A percentile compares a stretch with the other conserved stretches of the same genome.
phyloP scores from a whole-genome alignment of 53 echinoderm and acorn worm genomes.

The Echinometra lucunter region DNA sequence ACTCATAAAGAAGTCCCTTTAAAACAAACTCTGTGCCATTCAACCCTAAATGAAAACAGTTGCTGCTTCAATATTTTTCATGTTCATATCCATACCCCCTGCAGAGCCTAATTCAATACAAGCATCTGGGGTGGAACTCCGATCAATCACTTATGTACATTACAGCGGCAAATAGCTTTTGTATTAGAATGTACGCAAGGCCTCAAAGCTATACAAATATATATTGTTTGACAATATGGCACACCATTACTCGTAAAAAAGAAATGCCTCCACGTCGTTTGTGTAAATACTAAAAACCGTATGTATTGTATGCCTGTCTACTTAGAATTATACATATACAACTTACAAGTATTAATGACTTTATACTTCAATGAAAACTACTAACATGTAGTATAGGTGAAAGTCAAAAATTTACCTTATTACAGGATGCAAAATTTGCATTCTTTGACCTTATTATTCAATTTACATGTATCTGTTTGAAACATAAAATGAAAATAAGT shows the following conservation, averaged over 20 bases:
- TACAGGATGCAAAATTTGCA: no score
- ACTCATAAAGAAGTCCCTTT: not conserved
- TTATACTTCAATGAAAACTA: not conserved
- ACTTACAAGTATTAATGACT: not conserved
- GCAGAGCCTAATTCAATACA: slow-evolving; percentile 41
- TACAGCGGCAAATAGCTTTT: not conserved
- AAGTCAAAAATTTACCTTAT: no score
- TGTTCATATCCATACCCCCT: slow-evolving; percentile 42
- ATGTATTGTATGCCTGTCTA: not conserved
- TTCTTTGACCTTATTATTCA: no score
- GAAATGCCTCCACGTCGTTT: not conserved
- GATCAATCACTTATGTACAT: slow-evolving; percentile 29
- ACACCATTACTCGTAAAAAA: not conserved
- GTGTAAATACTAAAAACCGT: not conserved
- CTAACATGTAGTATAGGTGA: no score
- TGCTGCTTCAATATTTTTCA: slow-evolving; percentile 13
- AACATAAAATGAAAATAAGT: no score
- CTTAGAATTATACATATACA: not conserved
- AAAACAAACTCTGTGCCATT: slow-evolving; percentile 1
- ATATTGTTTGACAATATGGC: slow-evolving; percentile 20
- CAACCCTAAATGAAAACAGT: not conserved
- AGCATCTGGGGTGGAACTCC: not conserved
- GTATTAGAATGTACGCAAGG: slow-evolving; percentile 1
- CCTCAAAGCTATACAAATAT: not conserved
- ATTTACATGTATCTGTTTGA: no score